Base-by-base conservation (phyloP, 2,113 vertebrate genomes). In the Aegithalos caudatus region DNA sequence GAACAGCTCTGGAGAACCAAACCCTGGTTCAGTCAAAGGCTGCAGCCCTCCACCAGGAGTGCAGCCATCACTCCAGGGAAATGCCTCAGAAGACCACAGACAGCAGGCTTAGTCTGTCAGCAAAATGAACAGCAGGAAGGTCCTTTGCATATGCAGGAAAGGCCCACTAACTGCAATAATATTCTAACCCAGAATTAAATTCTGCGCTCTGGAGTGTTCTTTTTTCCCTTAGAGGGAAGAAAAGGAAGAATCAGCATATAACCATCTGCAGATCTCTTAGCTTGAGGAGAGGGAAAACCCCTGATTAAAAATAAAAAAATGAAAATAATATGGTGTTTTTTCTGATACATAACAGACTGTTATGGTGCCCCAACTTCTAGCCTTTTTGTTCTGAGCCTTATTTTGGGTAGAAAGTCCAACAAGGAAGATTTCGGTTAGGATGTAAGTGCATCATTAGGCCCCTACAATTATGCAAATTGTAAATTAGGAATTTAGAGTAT, bases 401-500 rank as follows among this genome's bases (percentile, higher is more conserved):
- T 35, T 86, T 38, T 65, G 28, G 25, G 71, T 37, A 81, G 53
- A 42, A 83, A 48, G 7, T 28, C 24, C 48, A 69, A 15, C 25
- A 54, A 56, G n/a, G 16, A 84, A 58, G n/a, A 64, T n/a, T 77
- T 74, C 0, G 0, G 8, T 77, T 24, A 37, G 40, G 22, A 56
- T 56, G 5, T 12, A 83, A 72, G 50, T 6, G 6, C 6, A 33
- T 65, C 16, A 47, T 57, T 86, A 69, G 37, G 14, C 2, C 12
- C 11, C 31, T 50, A 22, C 8, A 25, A 11, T 35, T 40, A 13
- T 38, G 35, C 12, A 78, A 62, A 65, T 45, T n/a, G 11, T 57
- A 60, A 78, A 81, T 40, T 13, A 50, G 60, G 35, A n/a, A 57
- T 86, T 73, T 56, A 66, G 35, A 53, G 16, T 53, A n/a, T 28